A percentile compares a stretch with the other conserved stretches of the same genome.
Conservation (phyloP, 2,113 vertebrate genomes). For the Porphyrio hochstetteri region DNA sequence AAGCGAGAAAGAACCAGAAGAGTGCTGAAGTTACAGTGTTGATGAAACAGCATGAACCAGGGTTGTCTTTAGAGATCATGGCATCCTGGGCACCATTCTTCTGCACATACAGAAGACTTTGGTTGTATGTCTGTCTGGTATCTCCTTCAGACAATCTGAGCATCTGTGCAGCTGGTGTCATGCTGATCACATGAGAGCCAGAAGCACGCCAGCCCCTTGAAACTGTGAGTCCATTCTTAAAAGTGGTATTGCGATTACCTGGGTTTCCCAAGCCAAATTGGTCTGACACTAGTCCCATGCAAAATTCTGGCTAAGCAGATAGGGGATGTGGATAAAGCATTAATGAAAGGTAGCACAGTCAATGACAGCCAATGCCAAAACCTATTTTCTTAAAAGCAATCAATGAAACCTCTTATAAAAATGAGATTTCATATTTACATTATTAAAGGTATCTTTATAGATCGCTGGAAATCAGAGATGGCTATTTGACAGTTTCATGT, state of each 20-base stretch:
- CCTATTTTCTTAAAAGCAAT: conserved; percentile 57
- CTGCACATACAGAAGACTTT: neutral
- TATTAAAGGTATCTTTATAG: conserved; percentile 35
- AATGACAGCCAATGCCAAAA: conserved; percentile 8
- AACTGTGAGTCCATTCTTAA: neutral
- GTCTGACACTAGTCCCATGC: neutral
- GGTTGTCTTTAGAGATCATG: neutral
- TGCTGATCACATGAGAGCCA: neutral
- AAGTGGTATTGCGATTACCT: neutral
- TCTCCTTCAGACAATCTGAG: rapidly evolving
- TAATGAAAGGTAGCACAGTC: neutral
- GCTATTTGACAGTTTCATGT: conserved; percentile 5
- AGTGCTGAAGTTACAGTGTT: neutral
- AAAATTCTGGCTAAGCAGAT: neutral
- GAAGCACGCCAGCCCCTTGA: neutral
- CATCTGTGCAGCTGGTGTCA: neutral
- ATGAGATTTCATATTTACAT: conserved; percentile 27
- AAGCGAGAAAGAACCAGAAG: neutral
- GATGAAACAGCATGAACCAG: neutral
- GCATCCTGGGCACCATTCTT: neutral
- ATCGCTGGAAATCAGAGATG: neutral
- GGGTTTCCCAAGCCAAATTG: neutral
- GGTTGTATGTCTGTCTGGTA: neutral
- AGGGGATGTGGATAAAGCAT: neutral
- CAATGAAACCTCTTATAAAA: conserved; percentile 60